Percentiles rank a stretch among this genome's conserved stretches.
phyloP scores from a whole-genome alignment of 2,888 invertebrate genomes.

The Pyrrhia umbra region DNA sequence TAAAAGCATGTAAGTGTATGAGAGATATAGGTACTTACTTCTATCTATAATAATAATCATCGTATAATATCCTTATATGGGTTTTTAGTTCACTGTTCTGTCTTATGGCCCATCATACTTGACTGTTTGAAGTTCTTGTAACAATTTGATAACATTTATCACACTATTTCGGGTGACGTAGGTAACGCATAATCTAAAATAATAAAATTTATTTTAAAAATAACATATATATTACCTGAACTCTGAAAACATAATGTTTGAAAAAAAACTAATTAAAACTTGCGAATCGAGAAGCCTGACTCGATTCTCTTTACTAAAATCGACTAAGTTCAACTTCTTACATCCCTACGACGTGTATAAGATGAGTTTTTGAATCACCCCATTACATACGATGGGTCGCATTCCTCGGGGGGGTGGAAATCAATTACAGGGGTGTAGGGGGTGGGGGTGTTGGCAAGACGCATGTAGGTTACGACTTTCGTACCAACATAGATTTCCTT shows the following conservation, averaged over 20 bases:
- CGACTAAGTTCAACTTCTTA: conserved; percentile 46
- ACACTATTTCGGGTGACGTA: background rate
- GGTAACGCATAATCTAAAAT: background rate
- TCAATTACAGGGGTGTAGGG: conserved; percentile 72
- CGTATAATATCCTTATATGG: too few species aligned
- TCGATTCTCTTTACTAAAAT: conserved; percentile 33
- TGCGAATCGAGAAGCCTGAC: background rate
- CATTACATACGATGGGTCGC: conserved; percentile 69
- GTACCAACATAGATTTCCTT: conserved; percentile 56
- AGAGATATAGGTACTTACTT: too few species aligned
- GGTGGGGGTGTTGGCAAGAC: conserved; percentile 51
- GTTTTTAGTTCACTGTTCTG: too few species aligned
- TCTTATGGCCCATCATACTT: too few species aligned
- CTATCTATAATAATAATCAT: too few species aligned
- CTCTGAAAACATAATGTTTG: background rate
- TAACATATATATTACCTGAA: too few species aligned
- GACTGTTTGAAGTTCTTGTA: too few species aligned
- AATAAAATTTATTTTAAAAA: background rate
- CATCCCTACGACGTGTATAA: conserved; percentile 63
- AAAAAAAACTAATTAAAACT: background rate
- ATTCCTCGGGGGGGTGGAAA: conserved; percentile 74
- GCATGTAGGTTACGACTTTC: conserved; percentile 59
- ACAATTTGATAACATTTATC: too few species aligned
- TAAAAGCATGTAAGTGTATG: too few species aligned
- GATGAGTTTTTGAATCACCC: conserved; percentile 77